phyloP scores from a whole-genome alignment of 53 echinoderm and acorn worm genomes.

The Zoroaster sp. region DNA sequence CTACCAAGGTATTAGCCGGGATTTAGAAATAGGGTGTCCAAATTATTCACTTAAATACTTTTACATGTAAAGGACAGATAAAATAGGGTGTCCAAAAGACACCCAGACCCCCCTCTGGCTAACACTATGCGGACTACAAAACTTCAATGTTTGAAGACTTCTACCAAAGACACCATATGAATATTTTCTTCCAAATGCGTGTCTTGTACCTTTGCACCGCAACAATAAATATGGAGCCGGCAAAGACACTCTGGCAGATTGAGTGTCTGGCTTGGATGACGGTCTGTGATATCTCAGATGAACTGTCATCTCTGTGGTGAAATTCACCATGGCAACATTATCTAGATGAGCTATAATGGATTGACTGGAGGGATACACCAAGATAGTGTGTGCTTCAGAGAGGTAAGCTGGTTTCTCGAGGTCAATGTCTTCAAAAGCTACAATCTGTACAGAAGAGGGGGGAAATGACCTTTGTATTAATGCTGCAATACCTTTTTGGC shows the following conservation, averaged over 20 bases:
- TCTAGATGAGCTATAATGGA: not conserved
- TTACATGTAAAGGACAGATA: no score
- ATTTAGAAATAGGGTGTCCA: no score
- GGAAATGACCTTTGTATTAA: no score
- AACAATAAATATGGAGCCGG: slow-evolving; percentile 39
- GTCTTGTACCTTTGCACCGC: slow-evolving; percentile 31
- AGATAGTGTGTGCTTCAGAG: slow-evolving; percentile 63
- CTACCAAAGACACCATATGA: no score
- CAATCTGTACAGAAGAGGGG: slow-evolving; percentile 26
- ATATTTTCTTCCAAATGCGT: not conserved
- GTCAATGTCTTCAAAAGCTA: slow-evolving; percentile 71
- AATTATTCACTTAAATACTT: no score
- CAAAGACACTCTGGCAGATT: slow-evolving; percentile 16
- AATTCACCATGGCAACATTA: slow-evolving; percentile 18
- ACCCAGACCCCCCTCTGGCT: no score
- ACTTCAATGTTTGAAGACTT: no score
- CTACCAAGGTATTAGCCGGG: no score
- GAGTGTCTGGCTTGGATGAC: slow-evolving; percentile 25
- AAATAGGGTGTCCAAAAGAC: no score
- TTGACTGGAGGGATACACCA: slow-evolving; percentile 48
- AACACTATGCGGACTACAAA: no score
- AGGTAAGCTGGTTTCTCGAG: slow-evolving; percentile 72
- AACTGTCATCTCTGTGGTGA: slow-evolving; percentile 44
- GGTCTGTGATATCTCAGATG: slow-evolving; percentile 78
- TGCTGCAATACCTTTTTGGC: no score